These are phyloP conservation scores for Dendroctonus valens DNA, from an alignment of 1,140 invertebrate genomes.

Conservation along the genomic window DNA sequence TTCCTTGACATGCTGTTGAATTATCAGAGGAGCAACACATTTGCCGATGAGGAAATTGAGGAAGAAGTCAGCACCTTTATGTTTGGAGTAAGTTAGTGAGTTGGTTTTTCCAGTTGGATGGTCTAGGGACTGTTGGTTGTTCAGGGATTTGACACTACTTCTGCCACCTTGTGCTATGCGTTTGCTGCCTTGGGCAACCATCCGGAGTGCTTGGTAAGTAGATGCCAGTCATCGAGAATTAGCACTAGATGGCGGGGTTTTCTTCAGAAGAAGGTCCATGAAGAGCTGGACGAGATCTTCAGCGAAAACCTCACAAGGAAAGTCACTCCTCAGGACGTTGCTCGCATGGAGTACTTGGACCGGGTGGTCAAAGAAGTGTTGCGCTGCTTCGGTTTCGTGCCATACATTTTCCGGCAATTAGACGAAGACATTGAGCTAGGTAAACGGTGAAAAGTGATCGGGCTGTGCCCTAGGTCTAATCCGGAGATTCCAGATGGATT, in stretches of 20 bases:
- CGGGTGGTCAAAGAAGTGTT: conserved; percentile 69
- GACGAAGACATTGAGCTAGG: conserved; percentile 60
- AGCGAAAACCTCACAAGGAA: conserved; percentile 52
- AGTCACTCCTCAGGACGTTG: conserved; percentile 62
- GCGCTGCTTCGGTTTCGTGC: conserved; percentile 70
- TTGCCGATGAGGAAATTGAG: conserved; percentile 66
- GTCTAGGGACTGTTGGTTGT: conserved; percentile 33
- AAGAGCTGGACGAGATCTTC: conserved; percentile 67
- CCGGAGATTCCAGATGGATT: conserved; percentile 48
- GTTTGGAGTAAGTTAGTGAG: conserved; percentile 63
- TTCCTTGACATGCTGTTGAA: conserved; percentile 71
- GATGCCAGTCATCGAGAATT: not conserved
- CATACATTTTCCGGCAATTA: conserved; percentile 63
- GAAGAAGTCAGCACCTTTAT: conserved; percentile 87
- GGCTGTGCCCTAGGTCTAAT: not conserved
- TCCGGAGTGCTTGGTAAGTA: conserved; percentile 59
- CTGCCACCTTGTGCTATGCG: conserved; percentile 57
- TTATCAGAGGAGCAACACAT: conserved; percentile 49
- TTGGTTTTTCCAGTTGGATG: not conserved
- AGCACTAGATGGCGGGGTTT: too few relatives aligned
- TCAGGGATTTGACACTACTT: conserved; percentile 74
- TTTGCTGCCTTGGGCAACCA: conserved; percentile 60
- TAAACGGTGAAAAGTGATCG: conserved; percentile 41
- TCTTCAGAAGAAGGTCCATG: conserved; percentile 50
- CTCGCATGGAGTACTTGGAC: conserved; percentile 70